Base-by-base conservation (phyloP, 2,888 invertebrate species). In the Noctua janthe region DNA sequence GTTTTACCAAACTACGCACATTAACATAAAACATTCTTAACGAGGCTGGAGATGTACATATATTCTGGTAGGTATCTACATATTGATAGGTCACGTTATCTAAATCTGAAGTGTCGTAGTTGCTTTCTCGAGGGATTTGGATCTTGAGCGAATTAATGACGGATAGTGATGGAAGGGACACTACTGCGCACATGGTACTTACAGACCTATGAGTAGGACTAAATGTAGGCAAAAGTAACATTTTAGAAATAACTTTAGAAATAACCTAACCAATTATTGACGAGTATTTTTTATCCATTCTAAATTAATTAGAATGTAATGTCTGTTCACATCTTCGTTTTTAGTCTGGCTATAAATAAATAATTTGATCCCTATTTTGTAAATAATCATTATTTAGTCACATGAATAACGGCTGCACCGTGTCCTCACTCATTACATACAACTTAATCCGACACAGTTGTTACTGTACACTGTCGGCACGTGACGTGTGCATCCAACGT, bases 371-470 rank as follows among this genome's bases (percentile, higher is more conserved):
- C 17, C 3, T 11, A 29, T 15, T 67, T 54, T 8, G 1, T 11
- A 35, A 66, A 54, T 66, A 13, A 35, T 66, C 20, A 15, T 29
- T 56, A 29, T 74, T 29, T 59, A 10, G 2, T 76, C 66, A 49
- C 47, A 62, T 73, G 20, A 10, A 20, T 39, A 11, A 20, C 75
- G 71, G 17, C 54, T 62, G 43, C 47, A 64, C 47, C 67, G 35
- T 51, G 71, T 69, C 17, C 23, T 15, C 64, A 23, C 29, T 78
- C 56, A 79, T 72, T 74, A 72, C 43, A 67, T 72, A 15, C 69
- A 75, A 69, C 29, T 39, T 62, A 71, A 76, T 74, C 23, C 67
- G 39, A 13, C 54, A 64, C 49, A 51, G 67, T 83, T 64, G 74
- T 79, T 66, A 54, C 11, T 59, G 64, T 47, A 62, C 70, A 67